Base-by-base conservation (phyloP, 2,797 vertebrate species). In the Rachycentron canadum region DNA sequence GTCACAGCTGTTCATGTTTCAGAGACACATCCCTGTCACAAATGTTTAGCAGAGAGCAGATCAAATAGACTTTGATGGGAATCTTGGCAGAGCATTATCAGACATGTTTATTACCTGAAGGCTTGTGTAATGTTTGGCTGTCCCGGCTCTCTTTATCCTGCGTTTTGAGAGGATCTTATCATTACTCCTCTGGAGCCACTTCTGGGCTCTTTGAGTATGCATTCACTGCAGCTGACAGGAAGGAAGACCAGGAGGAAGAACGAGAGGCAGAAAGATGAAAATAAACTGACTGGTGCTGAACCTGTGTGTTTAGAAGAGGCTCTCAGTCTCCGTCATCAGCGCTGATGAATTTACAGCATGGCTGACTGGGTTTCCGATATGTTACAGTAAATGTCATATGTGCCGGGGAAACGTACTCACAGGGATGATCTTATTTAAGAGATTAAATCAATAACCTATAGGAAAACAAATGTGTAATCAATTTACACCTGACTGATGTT, bases 401-500 rank as follows among this genome's bases (percentile, higher is more conserved):
- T 68, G 2, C 17, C 12, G n/a, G 45, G 23, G 25, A 55, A 53
- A 43, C 64, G 59, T 12, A 57, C 3, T 4, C 49, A 50, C 28
- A 8, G 21, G 30, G 32, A 43, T 47, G 68, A 60, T 69, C 77
- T 76, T 14, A 79, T 86, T 73, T 40, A n/a, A 70, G 61, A 77
- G 38, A 80, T 73, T 45, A 68, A 79, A 73, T 84, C 67, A 62
- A 73, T 79, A 70, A 45, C 6, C 21, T 11, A 23, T 66, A 53
- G 60, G 34, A 75, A 75, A 72, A 69, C 55, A 76, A 77, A 84
- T 38, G 30, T 61, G 4, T 70, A 67, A 76, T 86, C 61, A 59
- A 14, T 75, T 78, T 65, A 76, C 32, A 28, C 82, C 57, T 38
- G 76, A 81, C 26, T 73, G 63, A 60, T 59, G 63, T 21, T 47